Evolutionary conservation across 2,888 invertebrate species (phyloP).

Genomic region (Rhingia campestris): DNA sequence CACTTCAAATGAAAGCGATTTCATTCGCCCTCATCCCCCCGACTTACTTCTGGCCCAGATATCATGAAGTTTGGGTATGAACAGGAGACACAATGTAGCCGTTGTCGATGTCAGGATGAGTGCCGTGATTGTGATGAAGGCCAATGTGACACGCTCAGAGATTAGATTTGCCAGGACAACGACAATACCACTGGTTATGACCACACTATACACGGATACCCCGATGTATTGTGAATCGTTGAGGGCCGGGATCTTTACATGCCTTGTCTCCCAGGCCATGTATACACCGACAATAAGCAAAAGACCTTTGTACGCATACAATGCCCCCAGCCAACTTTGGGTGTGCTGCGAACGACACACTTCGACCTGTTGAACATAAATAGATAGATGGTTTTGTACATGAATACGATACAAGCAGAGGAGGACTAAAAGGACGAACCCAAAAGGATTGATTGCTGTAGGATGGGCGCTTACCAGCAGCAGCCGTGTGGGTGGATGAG

Average conservation of each 20-base stretch:
- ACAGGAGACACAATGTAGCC: slow-evolving; percentile 92
- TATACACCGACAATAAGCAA: slow-evolving; percentile 94
- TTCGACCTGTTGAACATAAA: slow-evolving; percentile 87
- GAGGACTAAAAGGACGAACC: slow-evolving; percentile 27
- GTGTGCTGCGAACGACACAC: slow-evolving; percentile 94
- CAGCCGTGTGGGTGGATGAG: slow-evolving; percentile 18
- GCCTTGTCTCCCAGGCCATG: slow-evolving; percentile 97
- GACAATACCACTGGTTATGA: slow-evolving; percentile 93
- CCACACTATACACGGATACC: slow-evolving; percentile 95
- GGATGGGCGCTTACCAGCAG: slow-evolving; percentile 14
- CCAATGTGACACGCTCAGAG: slow-evolving; percentile 90
- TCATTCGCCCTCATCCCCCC: neutral
- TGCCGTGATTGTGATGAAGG: slow-evolving; percentile 91
- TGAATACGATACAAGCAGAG: neutral
- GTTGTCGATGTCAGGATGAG: slow-evolving; percentile 94
- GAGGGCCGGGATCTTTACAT: slow-evolving; percentile 94
- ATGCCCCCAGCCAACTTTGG: slow-evolving; percentile 93
- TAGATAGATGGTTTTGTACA: slow-evolving; percentile 21
- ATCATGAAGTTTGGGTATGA: slow-evolving; percentile 92
- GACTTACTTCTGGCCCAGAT: slow-evolving; percentile 86
- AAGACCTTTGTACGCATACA: slow-evolving; percentile 95
- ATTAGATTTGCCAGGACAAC: slow-evolving; percentile 94
- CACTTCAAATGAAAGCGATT: slow-evolving; percentile 10
- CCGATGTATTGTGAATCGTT: slow-evolving; percentile 97
- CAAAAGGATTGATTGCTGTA: slow-evolving; percentile 50